Evolutionary conservation across 2,797 vertebrate species (phyloP).

Genomic region (Setipinna tenuifilis): DNA sequence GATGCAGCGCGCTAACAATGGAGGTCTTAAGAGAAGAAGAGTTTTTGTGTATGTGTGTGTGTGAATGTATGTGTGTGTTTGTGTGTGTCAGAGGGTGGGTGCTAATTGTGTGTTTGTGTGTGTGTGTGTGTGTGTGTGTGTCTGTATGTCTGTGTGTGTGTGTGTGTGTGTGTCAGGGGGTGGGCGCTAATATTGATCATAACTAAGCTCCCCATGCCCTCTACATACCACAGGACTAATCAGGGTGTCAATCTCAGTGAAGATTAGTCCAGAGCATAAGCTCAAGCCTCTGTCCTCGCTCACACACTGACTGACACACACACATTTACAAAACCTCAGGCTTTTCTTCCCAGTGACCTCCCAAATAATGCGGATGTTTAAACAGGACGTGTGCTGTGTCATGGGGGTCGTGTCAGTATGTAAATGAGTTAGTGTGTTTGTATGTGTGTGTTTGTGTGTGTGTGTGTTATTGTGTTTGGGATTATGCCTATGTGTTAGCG

Average conservation of each 20-base stretch:
- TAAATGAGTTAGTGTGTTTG: neutral
- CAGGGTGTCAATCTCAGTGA: conserved; percentile 8
- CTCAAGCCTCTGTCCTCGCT: neutral
- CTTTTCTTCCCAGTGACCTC: conserved; percentile 6
- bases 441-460: neutral
- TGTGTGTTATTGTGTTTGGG: neutral
- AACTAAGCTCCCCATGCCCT: conserved; percentile 4
- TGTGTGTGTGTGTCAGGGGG: neutral
- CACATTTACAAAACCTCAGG: neutral
- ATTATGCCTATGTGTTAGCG: neutral
- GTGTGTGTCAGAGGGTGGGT: neutral
- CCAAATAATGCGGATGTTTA: conserved; percentile 1
- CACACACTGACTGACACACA: conserved; percentile 10
- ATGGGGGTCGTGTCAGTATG: neutral
- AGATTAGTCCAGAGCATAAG: neutral
- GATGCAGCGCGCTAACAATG: neutral
- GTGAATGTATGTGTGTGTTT: too few relatives aligned
- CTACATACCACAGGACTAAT: conserved; percentile 7
- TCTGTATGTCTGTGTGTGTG: neutral
- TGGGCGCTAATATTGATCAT: conserved; percentile 24
- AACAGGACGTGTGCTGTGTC: neutral
- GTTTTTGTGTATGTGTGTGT: too few relatives aligned
- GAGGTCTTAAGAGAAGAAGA: too few relatives aligned
- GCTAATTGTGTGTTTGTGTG: neutral
- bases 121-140: neutral